These are phyloP conservation scores for Proteles cristata DNA, from an alignment of 2,113 vertebrate genomes.

Conservation along the genomic window DNA sequence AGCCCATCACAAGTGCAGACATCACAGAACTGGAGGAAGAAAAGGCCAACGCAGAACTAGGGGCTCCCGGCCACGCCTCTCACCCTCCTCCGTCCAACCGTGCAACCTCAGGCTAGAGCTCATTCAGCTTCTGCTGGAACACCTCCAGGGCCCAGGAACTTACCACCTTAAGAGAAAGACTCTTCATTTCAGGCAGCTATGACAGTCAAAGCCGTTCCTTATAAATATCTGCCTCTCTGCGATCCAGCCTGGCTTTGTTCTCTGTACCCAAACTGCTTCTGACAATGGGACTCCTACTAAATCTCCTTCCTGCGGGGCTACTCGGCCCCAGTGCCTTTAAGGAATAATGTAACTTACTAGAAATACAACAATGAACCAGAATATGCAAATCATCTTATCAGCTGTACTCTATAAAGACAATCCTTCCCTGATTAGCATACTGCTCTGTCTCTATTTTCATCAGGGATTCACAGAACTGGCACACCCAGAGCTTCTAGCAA, in stretches of 20 bases:
- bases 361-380: constrained; percentile 80
- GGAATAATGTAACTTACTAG: constrained; percentile 71
- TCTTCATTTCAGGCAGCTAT: neutral
- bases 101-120: neutral
- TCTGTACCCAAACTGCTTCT: neutral
- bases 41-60: neutral
- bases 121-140: neutral
- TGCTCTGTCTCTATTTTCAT: constrained; percentile 76
- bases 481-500: constrained; percentile 69
- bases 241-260: neutral
- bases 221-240: neutral
- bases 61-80: neutral
- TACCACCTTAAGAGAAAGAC: neutral
- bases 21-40: neutral
- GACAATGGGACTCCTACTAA: neutral
- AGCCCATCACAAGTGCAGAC: neutral
- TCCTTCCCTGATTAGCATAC: constrained; percentile 79
- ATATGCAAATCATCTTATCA: constrained; percentile 81
- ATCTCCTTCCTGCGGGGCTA: constrained; percentile 20
- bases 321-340: constrained; percentile 57
- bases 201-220: neutral
- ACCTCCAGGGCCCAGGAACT: neutral
- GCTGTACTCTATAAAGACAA: constrained; percentile 78
- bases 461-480: constrained; percentile 74
- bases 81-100: neutral